A percentile compares a stretch with the other conserved stretches of the same genome.
Evolutionary conservation across 2,797 vertebrate genomes (phyloP).

Genomic region (Neosilurus mollespiculum): DNA sequence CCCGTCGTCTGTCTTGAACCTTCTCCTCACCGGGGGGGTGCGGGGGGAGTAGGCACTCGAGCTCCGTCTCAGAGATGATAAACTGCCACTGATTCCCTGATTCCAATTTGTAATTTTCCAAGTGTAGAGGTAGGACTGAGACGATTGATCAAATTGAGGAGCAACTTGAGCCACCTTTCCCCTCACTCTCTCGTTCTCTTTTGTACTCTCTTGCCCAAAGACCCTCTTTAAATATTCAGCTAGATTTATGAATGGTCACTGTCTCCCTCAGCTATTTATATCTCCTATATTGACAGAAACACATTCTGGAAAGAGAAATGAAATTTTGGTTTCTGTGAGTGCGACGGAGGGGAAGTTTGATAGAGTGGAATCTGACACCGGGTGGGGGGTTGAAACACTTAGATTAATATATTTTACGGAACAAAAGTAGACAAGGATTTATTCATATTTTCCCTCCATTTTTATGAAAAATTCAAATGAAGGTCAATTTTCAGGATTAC

Average conservation of each 20-base stretch:
- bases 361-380: slow-evolving; percentile 56
- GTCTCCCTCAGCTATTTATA: slow-evolving; percentile 74
- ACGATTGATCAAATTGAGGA: slow-evolving; percentile 80
- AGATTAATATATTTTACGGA: slow-evolving; percentile 62
- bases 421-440: slow-evolving; percentile 65
- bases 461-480: slow-evolving; percentile 62
- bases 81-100: slow-evolving; percentile 78
- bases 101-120: slow-evolving; percentile 82
- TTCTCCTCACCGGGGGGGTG: slow-evolving; percentile 11
- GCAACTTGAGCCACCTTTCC: slow-evolving; percentile 65
- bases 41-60: slow-evolving; percentile 38
- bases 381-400: slow-evolving; percentile 50
- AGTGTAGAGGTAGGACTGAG: slow-evolving; percentile 75
- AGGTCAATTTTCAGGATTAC: slow-evolving; percentile 60
- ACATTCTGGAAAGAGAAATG: slow-evolving; percentile 65
- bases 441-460: slow-evolving; percentile 62
- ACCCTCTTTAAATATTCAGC: slow-evolving; percentile 80
- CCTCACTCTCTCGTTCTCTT: slow-evolving; percentile 50
- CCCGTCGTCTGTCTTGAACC: slow-evolving; percentile 28
- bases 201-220: slow-evolving; percentile 65
- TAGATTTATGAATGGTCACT: slow-evolving; percentile 78
- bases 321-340: slow-evolving; percentile 62
- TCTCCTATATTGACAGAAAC: slow-evolving; percentile 72
- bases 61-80: slow-evolving; percentile 70
- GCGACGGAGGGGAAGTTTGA: slow-evolving; percentile 59